Evolutionary conservation across 30 jellyfish, hydroid and myxozoan genomes (phyloP), one percentile per base, ranked within the genome.

Genomic region (Morbakka virulenta): DNA sequence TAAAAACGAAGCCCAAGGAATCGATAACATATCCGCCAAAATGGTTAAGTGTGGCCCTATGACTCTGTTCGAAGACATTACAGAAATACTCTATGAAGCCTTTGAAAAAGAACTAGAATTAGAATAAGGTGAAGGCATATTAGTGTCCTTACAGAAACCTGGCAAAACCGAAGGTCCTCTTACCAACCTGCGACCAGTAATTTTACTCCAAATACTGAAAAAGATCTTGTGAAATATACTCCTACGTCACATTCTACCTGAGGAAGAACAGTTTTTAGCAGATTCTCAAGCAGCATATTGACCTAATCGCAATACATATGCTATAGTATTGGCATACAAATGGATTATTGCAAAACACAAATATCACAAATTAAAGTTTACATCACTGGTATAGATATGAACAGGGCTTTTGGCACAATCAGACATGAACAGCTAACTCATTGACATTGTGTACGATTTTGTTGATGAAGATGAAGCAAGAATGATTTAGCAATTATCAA

Each of bases 111-210:
- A 77, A 63, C 26, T 4, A 64, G 88, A 62, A 31, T 52, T 77
- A 35, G 79, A 77, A 61, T 49, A 23, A 23, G 88, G 80, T 35
- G 71, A 35, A n/a, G 88, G 80, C 67, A 77, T 30, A 61, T 75
- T 78, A 32, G 81, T 78, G 21, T 64, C 81, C 49, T 78, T 63
- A 67, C 89, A 35, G 69, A 78, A 78, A 69, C 89, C 81, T 35
- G 80, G 89, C 80, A 78, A 78, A 78, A 51, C 89, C 14, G 52
- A 79, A 66, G n/a, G n/a, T n/a, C n/a, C n/a, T n/a, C n/a, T n/a
- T n/a, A n/a, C n/a, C n/a, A n/a, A n/a, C n/a, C n/a, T 79, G 62
- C 65, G 82, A 79, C 83, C 91, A 50, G 81, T 66, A 34, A 79
- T 79, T 17, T 79, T 67, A 50, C 83, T 66, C 53, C 82, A 74